Percentiles rank a stretch among this genome's conserved stretches.
These are phyloP conservation scores for Terrapene triunguis DNA, from an alignment of 2,113 vertebrate species.

Conservation along the genomic window DNA sequence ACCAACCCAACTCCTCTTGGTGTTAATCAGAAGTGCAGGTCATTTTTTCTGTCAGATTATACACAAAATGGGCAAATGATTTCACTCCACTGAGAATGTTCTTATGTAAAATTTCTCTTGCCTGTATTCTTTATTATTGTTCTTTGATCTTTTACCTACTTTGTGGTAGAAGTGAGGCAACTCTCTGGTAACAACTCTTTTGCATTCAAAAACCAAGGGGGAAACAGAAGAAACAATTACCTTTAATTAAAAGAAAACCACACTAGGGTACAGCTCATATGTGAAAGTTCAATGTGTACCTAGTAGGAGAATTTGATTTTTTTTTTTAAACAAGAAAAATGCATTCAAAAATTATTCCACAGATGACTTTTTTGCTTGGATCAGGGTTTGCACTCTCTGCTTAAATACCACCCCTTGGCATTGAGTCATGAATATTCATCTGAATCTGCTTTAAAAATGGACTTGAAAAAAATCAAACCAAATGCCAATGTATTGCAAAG, in stretches of 20 bases:
- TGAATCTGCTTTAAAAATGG: background rate
- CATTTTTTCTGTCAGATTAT: background rate
- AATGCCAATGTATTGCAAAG: background rate
- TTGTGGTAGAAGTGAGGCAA: background rate
- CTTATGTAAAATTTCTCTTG: background rate
- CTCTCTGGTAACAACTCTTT: background rate
- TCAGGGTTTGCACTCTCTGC: background rate
- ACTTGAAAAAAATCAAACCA: background rate
- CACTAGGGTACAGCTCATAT: background rate
- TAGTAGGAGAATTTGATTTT: background rate
- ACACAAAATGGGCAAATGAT: background rate
- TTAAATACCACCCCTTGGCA: background rate
- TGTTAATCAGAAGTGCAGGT: background rate
- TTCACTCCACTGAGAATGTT: background rate
- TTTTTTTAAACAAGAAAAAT: background rate
- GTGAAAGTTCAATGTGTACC: background rate
- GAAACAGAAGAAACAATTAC: background rate
- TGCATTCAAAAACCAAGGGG: background rate
- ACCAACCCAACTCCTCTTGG: background rate
- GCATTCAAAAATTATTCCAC: background rate
- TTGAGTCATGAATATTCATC: background rate
- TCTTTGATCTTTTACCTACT: background rate
- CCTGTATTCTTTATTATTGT: background rate
- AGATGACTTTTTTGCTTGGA: background rate
- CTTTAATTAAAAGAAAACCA: background rate